Percentiles rank a stretch among this genome's conserved stretches.
These are phyloP conservation scores for Rhopilema esculentum DNA, from an alignment of 30 jellyfish, hydroid and myxozoan genomes.

Conservation along the genomic window DNA sequence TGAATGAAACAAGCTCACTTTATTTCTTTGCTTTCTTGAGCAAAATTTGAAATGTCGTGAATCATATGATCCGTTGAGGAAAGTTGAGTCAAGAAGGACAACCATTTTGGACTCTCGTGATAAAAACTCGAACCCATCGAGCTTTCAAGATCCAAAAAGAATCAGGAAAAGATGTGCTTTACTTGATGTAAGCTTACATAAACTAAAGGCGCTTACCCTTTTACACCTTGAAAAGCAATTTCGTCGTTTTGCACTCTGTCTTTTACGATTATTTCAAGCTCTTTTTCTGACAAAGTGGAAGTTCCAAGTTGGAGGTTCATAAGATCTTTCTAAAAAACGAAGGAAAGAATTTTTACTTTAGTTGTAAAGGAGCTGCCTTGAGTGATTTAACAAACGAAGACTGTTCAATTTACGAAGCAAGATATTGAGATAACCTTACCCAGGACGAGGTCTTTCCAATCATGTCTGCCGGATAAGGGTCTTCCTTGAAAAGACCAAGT, in stretches of 20 bases:
- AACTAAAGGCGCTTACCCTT: constrained; percentile 73
- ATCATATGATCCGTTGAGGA: no score
- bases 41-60: no score
- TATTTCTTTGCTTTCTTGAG: no score
- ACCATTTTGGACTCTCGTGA: no score
- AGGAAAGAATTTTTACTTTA: neutral
- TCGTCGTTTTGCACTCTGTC: constrained; percentile 82
- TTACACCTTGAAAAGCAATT: constrained; percentile 78
- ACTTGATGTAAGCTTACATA: no score
- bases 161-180: no score
- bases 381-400: neutral
- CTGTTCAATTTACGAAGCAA: no score
- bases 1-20: no score
- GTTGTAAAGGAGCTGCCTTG: neutral
- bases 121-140: no score
- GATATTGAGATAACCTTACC: constrained; percentile 51
- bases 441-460: constrained; percentile 79
- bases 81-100: no score
- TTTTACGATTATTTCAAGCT: constrained; percentile 81
- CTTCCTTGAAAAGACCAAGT: constrained; percentile 74
- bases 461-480: constrained; percentile 58
- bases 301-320: constrained; percentile 91
- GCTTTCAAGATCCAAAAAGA: no score
- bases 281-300: constrained; percentile 72
- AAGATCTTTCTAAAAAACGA: constrained; percentile 69